phyloP scores from a whole-genome alignment of 92 coral and sea anemone species.

The Heliopora coerulea region DNA sequence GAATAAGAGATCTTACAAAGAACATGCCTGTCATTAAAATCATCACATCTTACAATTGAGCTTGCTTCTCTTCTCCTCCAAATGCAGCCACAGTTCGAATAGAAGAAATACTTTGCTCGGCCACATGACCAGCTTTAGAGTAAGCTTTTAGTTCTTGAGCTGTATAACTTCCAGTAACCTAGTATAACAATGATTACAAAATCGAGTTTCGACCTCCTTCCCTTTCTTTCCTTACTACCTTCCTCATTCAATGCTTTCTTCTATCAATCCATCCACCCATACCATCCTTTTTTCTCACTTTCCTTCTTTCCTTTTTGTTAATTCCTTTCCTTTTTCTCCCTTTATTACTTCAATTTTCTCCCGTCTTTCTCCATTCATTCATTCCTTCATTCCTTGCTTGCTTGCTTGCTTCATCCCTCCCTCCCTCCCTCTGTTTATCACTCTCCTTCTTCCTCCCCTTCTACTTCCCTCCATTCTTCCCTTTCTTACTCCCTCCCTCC shows the following conservation, averaged over 20 bases:
- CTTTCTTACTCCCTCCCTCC: neutral
- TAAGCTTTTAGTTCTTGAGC: conserved; percentile 20
- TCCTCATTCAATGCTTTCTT: neutral
- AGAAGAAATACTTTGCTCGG: conserved; percentile 36
- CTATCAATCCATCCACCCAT: neutral
- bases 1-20: too few species aligned
- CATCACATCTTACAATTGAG: neutral
- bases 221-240: neutral
- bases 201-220: neutral
- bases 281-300: neutral
- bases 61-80: conserved; percentile 35
- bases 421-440: neutral
- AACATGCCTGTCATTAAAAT: neutral
- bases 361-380: neutral
- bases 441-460: neutral
- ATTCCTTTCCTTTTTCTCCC: too few species aligned
- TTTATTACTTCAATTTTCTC: neutral
- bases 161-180: conserved; percentile 22
- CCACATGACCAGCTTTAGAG: conserved; percentile 28
- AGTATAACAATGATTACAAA: neutral
- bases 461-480: neutral
- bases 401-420: neutral
- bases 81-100: conserved; percentile 43
- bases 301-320: neutral
- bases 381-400: neutral